Base-by-base conservation (phyloP, 2,888 invertebrate genomes). In the Chymomyza procnemis region DNA sequence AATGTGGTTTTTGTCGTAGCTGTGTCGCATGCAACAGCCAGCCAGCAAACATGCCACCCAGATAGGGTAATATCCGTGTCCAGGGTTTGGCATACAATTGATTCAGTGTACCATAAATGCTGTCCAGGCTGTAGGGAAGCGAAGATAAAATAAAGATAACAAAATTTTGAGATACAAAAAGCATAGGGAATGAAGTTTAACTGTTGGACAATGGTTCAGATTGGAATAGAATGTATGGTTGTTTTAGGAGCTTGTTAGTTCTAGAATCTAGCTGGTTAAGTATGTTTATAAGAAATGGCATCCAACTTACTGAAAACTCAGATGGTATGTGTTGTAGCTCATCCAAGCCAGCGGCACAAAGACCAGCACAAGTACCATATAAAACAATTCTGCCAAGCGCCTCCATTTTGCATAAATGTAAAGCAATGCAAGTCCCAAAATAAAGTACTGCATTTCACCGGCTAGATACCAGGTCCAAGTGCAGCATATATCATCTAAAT, bases 391-490 rank as follows among this genome's bases (percentile, higher is more conserved):
- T 57, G 84, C 86, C 22, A 75, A 56, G 5, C 69, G 68, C 61
- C 82, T 80, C 59, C 71, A 76, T 74, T 87, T 88, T 4, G 79
- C 78, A 65, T 88, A 79, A 22, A 86, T 67, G 62, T 86, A 88
- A 14, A 88, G 74, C 67, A 85, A 59, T 18, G 74, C 60, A 3
- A 84, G 79, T 61, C 84, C 83, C 8, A 88, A 70, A 22, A 86
- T 57, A 30, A 83, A 87, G 69, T 80, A 86, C 60, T 88, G 87
- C 85, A 88, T 87, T 76, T 89, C 88, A 61, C 88, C 88, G 22
- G 84, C 85, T 61, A 89, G 67, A 71, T 88, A 89, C 89, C 89
- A 89, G n/a, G 85, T 88, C 85, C 88, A 86, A 1, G 85, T 86
- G 55, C 81, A 76, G 57, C 88, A 83, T 50, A 88, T 88, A 52